These are phyloP conservation scores for Lathamus discolor DNA, from an alignment of 2,113 vertebrate genomes.

Conservation along the genomic window DNA sequence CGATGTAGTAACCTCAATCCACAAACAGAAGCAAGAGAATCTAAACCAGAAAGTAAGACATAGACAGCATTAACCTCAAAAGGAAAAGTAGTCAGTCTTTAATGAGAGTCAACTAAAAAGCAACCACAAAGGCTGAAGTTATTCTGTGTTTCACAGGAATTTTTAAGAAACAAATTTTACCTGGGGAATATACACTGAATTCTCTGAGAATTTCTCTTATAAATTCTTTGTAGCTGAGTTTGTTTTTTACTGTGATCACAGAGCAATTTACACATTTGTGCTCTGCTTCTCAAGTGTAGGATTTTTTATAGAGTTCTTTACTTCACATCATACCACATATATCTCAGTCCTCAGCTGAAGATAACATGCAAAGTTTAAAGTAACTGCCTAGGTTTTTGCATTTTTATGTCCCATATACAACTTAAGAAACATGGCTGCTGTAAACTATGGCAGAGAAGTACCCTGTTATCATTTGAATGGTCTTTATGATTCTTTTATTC, in stretches of 20 bases:
- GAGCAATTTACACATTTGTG: background rate
- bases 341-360: background rate
- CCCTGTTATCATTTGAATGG: background rate
- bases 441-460: background rate
- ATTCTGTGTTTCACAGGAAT: background rate
- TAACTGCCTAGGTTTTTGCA: background rate
- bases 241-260: background rate
- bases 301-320: background rate
- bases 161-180: background rate
- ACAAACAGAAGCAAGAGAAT: slow-evolving; percentile 80
- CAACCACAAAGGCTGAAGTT: background rate
- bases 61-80: background rate
- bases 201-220: background rate
- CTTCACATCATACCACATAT: background rate
- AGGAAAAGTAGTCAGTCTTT: background rate
- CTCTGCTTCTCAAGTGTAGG: background rate
- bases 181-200: background rate
- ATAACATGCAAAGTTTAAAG: background rate
- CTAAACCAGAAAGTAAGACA: slow-evolving; percentile 70
- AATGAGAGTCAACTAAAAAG: background rate
- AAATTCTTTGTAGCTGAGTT: background rate
- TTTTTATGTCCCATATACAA: background rate
- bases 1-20: slow-evolving; percentile 86
- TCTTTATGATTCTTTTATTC: background rate
- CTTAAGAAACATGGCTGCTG: background rate